phyloP scores from a whole-genome alignment of 2,888 invertebrate genomes.

The Zaprionus obscuricornis region DNA sequence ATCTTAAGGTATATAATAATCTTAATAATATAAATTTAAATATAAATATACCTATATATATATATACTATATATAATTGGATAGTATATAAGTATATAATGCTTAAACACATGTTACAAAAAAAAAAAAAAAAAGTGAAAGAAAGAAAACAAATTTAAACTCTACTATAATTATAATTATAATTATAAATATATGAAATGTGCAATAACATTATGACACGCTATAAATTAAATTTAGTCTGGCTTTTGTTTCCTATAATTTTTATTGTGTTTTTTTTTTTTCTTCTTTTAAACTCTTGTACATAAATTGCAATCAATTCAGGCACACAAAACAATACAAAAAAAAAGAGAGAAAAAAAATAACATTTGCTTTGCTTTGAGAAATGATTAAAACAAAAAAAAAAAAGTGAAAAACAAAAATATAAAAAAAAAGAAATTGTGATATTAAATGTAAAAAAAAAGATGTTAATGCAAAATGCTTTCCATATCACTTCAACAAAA shows the following conservation, averaged over 20 bases:
- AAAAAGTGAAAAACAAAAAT: slow-evolving; percentile 35
- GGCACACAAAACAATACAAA: slow-evolving; percentile 23
- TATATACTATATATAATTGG: slow-evolving; percentile 26
- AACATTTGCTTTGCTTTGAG: slow-evolving; percentile 58
- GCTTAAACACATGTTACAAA: slow-evolving; percentile 33
- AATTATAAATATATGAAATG: slow-evolving; percentile 54
- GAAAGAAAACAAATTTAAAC: slow-evolving; percentile 16
- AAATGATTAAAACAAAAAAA: slow-evolving; percentile 40
- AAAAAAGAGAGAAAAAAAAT: slow-evolving; percentile 20
- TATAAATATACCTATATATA: slow-evolving; percentile 24
- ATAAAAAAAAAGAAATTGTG: slow-evolving; percentile 70
- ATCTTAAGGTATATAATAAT: slow-evolving; percentile 58
- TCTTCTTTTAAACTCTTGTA: slow-evolving; percentile 38
- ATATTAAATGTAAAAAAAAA: slow-evolving; percentile 69
- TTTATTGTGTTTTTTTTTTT: slow-evolving; percentile 44
- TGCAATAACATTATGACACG: slow-evolving; percentile 71
- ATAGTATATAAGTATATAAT: slow-evolving; percentile 37
- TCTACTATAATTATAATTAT: slow-evolving; percentile 16
- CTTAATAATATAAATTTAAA: slow-evolving; percentile 27
- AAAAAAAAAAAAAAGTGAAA: no score
- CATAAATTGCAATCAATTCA: slow-evolving; percentile 49
- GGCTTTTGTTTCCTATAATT: slow-evolving; percentile 74
- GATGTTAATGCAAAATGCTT: slow-evolving; percentile 64
- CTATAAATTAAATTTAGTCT: slow-evolving; percentile 69
- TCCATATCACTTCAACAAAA: slow-evolving; percentile 70